Percentiles rank a stretch among this genome's conserved stretches.
Conservation (phyloP, 35 echinoderm and acorn worm genomes). For the Heliocidaris tuberculata region DNA sequence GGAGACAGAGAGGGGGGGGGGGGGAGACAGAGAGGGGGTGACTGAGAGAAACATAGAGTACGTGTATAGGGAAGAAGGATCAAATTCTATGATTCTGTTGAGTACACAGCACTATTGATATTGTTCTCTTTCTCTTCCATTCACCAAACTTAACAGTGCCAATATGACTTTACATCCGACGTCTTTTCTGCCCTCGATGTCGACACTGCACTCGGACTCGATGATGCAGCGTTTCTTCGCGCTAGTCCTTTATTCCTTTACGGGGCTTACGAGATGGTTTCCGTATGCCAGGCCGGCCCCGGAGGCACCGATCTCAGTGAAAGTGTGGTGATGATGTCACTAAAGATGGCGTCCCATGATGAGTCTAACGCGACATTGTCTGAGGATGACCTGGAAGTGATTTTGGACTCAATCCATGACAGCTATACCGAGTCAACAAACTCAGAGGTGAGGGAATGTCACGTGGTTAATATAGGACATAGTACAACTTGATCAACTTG, state of each 20-base stretch:
- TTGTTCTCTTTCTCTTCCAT: background rate
- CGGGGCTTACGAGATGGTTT: slow-evolving; percentile 41
- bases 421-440: slow-evolving; percentile 34
- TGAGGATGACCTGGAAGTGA: slow-evolving; percentile 65
- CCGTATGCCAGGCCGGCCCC: background rate
- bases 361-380: background rate
- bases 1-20: background rate
- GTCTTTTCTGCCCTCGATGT: slow-evolving; percentile 48
- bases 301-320: background rate
- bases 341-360: background rate
- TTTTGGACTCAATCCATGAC: slow-evolving; percentile 43
- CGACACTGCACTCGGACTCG: slow-evolving; percentile 39
- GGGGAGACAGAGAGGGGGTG: background rate
- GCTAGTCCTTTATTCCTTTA: slow-evolving; percentile 56
- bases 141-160: slow-evolving; percentile 28
- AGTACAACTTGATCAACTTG: background rate
- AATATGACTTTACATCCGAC: slow-evolving; percentile 28
- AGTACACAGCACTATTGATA: too few relatives aligned
- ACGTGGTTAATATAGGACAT: background rate
- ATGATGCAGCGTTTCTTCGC: slow-evolving; percentile 50
- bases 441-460: slow-evolving; percentile 46
- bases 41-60: background rate
- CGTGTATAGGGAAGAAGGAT: background rate
- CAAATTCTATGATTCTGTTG: background rate
- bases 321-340: background rate